Evolutionary conservation across 1,140 invertebrate species (phyloP), one percentile per base, ranked within the genome.

Genomic region (Lasioglossum baleicum): DNA sequence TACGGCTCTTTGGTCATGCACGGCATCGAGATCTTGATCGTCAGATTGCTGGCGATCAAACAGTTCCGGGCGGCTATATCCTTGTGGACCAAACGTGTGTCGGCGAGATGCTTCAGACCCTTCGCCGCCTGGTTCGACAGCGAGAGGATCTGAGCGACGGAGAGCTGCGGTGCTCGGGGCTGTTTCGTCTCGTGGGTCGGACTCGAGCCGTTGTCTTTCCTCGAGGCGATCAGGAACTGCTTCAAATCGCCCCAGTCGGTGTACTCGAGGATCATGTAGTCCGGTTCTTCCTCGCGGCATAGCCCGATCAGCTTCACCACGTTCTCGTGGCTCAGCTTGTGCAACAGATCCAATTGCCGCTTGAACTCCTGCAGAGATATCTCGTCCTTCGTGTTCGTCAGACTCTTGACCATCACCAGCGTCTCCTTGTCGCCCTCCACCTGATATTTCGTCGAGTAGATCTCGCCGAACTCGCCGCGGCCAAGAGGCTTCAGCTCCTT

Each of bases 201-300:
- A 63, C 90, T 91, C 0, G 69, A 31, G 26, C 89, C 91, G 63
- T 78, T 91, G 71, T 95, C 94, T 82, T 95, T 95, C 26, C 95
- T 93, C 0, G 97, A 98, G 7, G 98, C 97, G 64, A 97, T 92
- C n/a, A 99, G 93, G 92, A 98, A 98, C 90, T 97, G 97, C 85
- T 98, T 99, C 69, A 98, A 93, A 91, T 98, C 98, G n/a, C 98
- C 98, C 98, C 98, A 98, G 89, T 99, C 98, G 35, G 97, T 98
- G 89, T 98, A 97, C 89, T 99, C 97, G 7, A 98, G 92, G 20
- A 99, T 95, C 95, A 99, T 96, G 88, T 96, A 97, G 89, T 98
- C 96, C 0, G 97, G 97, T 80, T 98, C 97, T 17, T 95, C 94
- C 69, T 98, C 97, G 51, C 96, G 94, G 90, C 97, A 98, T 65